Percentiles rank a stretch among this genome's conserved stretches.
Evolutionary conservation across 2,113 vertebrate genomes (phyloP).

Genomic region (Callopanchax toddi): DNA sequence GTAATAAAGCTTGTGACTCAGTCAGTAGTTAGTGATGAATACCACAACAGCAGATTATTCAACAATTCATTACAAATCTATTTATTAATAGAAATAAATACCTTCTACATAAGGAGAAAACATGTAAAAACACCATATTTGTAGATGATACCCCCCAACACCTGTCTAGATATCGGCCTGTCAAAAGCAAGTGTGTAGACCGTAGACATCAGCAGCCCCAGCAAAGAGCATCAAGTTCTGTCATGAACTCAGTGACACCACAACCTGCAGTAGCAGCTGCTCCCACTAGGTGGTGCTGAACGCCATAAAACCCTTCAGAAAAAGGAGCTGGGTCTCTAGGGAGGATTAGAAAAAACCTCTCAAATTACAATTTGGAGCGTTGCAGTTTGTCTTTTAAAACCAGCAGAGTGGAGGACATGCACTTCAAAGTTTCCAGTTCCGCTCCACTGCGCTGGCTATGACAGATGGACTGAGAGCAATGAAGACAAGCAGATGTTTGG

Average conservation of each 20-base stretch:
- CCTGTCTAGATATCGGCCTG: constrained; percentile 3
- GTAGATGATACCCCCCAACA: not conserved
- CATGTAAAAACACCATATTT: not conserved
- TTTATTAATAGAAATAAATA: too few relatives aligned
- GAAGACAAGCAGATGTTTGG: constrained; percentile 71
- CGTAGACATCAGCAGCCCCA: constrained; percentile 39
- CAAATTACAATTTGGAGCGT: constrained; percentile 57
- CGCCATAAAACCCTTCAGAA: constrained; percentile 8
- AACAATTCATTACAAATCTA: too few relatives aligned
- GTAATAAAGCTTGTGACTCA: too few relatives aligned
- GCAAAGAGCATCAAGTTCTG: constrained; percentile 68
- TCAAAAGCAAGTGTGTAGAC: constrained; percentile 18
- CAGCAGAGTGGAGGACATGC: constrained; percentile 59
- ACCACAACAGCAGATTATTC: too few relatives aligned
- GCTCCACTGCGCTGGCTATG: constrained; percentile 50
- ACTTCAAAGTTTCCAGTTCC: constrained; percentile 66
- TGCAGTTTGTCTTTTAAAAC: constrained; percentile 55
- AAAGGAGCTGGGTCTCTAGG: constrained; percentile 20
- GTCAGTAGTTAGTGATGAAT: too few relatives aligned
- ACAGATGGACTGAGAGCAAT: constrained; percentile 60
- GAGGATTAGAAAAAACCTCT: constrained; percentile 47
- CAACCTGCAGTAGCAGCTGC: constrained; percentile 32
- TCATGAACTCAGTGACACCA: constrained; percentile 72
- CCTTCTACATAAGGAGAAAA: too few relatives aligned
- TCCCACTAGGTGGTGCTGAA: constrained; percentile 66